Evolutionary conservation across 2,888 invertebrate genomes (phyloP), one percentile per base, ranked within the genome.

Genomic region (Ephialtes manifestator): DNA sequence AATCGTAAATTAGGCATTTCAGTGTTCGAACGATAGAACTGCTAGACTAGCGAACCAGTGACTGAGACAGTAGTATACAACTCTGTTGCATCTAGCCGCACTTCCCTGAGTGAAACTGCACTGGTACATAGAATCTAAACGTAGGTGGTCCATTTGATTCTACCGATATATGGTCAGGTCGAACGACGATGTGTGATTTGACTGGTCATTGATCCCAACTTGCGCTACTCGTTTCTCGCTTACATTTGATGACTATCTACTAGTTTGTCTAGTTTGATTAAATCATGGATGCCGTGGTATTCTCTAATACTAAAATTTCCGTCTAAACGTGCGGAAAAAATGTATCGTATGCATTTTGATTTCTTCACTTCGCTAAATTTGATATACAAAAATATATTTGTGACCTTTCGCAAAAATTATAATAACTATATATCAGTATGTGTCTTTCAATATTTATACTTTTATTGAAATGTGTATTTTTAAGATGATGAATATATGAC

Each of bases 1-100:
- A 81, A 84, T 84, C 84, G 85, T 85, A 88, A 89, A 89, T 88
- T 88, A 88, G 87, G 87, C 86, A 89, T 89, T 89, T 89, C 82
- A 88, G 39, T 70, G 80, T 31, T 31, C 24, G 46, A 48, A n/a
- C 31, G 31, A 24, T 8, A 46, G 31, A 67, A 67, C 65, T 67
- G 20, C 5, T 11, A 4, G 72, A 75, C 31, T 18, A 13, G 35
- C 72, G 58, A 63, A 63, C 24, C 28, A 46, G 28, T 48, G 18
- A 75, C 48, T 60, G 46, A 48, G 28, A 75, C 31, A 48, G 43
- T 43, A 31, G 28, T 35, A 53, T 15, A 31, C 31, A 15, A 31
- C 60, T 63, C 15, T n/a, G 35, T 63, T 7, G 60, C 20, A 43
- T 43, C 24, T 43, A 20, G 11, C 20, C 13, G 43, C 20, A 20